A percentile compares a stretch with the other conserved stretches of the same genome.
Conservation (phyloP, 2,113 vertebrate genomes). For the Otolemur garnettii region DNA sequence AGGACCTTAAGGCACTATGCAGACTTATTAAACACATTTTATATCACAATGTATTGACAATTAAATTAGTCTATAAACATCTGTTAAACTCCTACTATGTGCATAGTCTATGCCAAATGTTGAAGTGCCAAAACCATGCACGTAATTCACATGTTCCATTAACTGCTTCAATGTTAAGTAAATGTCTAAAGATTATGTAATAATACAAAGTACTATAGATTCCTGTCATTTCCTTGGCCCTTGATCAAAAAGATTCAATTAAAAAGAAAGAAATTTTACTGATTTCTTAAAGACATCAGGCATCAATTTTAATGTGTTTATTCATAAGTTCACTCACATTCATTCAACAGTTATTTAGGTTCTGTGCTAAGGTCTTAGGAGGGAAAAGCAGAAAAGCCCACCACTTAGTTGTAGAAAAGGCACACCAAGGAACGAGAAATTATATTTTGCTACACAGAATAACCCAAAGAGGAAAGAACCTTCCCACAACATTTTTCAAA, state of each 20-base stretch:
- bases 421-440: not conserved
- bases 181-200: not conserved
- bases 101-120: not conserved
- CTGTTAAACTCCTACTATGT: not conserved
- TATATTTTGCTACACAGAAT: not conserved
- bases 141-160: not conserved
- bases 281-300: not conserved
- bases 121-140: not conserved
- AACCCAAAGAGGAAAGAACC: not conserved
- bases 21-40: constrained; percentile 21
- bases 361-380: not conserved
- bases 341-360: not conserved
- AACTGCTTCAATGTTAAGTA: not conserved
- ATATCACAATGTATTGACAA: not conserved
- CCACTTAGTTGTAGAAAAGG: not conserved
- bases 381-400: not conserved
- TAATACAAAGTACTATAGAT: not conserved
- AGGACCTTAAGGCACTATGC: constrained; percentile 1
- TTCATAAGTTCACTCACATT: not conserved
- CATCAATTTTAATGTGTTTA: not conserved
- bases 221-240: not conserved
- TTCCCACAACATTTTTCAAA: not conserved
- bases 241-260: not conserved
- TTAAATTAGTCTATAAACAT: constrained; percentile 35
- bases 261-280: constrained; percentile 41